phyloP scores from a whole-genome alignment of 2,113 vertebrate species.

The Cervus canadensis region DNA sequence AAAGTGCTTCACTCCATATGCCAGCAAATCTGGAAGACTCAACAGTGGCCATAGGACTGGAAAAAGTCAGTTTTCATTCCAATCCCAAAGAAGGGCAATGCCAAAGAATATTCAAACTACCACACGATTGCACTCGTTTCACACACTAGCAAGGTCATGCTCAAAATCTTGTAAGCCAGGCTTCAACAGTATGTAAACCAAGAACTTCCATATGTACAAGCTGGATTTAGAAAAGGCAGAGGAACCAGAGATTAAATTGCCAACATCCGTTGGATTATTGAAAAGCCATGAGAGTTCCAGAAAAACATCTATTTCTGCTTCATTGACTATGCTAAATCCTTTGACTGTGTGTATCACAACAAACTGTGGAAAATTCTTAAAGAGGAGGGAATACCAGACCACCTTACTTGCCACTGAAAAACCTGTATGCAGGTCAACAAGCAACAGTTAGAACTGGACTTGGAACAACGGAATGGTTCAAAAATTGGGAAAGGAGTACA shows the following conservation, averaged over 20 bases:
- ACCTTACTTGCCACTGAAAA: background rate
- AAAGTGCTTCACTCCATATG: background rate
- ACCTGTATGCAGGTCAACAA: background rate
- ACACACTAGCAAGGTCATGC: background rate
- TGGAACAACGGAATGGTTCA: background rate
- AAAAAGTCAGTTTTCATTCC: background rate
- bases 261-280: accelerated
- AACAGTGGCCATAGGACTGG: background rate
- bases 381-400: background rate
- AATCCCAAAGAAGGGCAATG: background rate
- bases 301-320: background rate
- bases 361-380: background rate
- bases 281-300: background rate
- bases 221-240: background rate
- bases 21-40: background rate
- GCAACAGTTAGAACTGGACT: background rate
- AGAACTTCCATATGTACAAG: background rate
- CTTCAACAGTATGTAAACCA: background rate
- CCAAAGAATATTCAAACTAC: background rate
- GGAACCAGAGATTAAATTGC: background rate
- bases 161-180: background rate
- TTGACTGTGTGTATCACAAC: background rate
- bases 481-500: background rate
- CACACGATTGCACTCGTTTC: background rate
- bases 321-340: background rate